phyloP scores from a whole-genome alignment of 2,797 vertebrate species.

The Odontamblyopus lacepedii region DNA sequence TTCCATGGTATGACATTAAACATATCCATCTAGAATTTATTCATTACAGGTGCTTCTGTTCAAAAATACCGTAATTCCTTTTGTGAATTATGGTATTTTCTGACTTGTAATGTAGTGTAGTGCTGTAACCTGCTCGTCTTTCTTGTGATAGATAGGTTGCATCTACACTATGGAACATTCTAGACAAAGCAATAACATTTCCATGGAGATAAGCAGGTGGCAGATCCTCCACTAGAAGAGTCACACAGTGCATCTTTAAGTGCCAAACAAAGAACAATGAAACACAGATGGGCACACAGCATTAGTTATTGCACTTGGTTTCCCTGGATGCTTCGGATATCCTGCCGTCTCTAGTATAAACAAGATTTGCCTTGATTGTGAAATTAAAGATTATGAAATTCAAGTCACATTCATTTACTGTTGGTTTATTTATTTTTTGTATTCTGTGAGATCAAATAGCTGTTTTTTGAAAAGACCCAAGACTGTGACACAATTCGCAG shows the following conservation, averaged over 20 bases:
- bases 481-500: neutral
- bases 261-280: conserved; percentile 14
- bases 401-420: neutral
- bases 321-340: conserved; percentile 13
- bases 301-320: conserved; percentile 28
- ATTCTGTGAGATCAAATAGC: neutral
- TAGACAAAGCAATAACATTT: too few relatives aligned
- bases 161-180: too few relatives aligned
- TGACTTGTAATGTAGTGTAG: too few relatives aligned
- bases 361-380: conserved; percentile 10
- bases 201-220: too few relatives aligned
- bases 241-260: neutral
- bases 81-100: too few relatives aligned
- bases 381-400: conserved; percentile 5
- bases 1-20: too few relatives aligned
- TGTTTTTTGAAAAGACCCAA: neutral
- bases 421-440: neutral
- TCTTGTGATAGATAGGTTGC: too few relatives aligned
- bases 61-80: too few relatives aligned
- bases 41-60: too few relatives aligned
- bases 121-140: too few relatives aligned
- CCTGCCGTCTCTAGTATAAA: conserved; percentile 17
- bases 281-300: conserved; percentile 27
- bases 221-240: too few relatives aligned
- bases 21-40: too few relatives aligned